A percentile compares a stretch with the other conserved stretches of the same genome.
These are phyloP conservation scores for Anaspis maculata DNA, from an alignment of 2,888 invertebrate species.

Conservation along the genomic window DNA sequence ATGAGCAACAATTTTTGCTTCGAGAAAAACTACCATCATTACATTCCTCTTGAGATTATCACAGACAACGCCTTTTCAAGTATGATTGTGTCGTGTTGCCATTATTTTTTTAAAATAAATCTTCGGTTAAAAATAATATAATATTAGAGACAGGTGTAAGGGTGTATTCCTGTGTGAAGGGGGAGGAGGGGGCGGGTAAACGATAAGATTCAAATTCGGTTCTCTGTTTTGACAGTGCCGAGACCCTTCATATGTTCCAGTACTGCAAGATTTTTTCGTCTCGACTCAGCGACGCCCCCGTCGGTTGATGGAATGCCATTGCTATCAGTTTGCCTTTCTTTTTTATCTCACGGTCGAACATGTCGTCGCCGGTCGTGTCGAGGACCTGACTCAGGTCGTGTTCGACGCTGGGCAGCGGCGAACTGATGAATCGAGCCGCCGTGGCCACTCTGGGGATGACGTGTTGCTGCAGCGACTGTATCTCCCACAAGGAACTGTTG, in stretches of 20 bases:
- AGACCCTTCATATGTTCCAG: constrained; percentile 52
- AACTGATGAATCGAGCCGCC: constrained; percentile 64
- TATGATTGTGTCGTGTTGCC: too few species aligned
- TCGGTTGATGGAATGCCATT: constrained; percentile 66
- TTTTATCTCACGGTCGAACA: constrained; percentile 71
- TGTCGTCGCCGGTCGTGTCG: constrained; percentile 56
- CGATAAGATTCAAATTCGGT: too few species aligned
- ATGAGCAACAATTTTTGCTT: too few species aligned
- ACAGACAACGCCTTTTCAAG: too few species aligned
- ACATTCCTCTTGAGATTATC: too few species aligned
- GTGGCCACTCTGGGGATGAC: constrained; percentile 61
- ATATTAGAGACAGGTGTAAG: too few species aligned
- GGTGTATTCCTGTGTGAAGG: too few species aligned
- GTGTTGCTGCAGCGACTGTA: constrained; percentile 68
- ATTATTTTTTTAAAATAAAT: background rate
- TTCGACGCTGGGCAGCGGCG: constrained; percentile 58
- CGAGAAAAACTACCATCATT: too few species aligned
- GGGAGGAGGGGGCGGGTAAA: too few species aligned
- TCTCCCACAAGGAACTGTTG: constrained; percentile 90
- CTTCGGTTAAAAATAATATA: too few species aligned
- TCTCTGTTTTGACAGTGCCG: too few species aligned
- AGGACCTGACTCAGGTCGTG: constrained; percentile 59
- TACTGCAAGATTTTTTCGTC: constrained; percentile 60
- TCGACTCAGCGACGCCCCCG: constrained; percentile 48
- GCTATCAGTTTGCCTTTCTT: constrained; percentile 67